These are phyloP conservation scores for Leptobrachium ailaonicum DNA, from an alignment of 2,113 vertebrate species.

Conservation along the genomic window DNA sequence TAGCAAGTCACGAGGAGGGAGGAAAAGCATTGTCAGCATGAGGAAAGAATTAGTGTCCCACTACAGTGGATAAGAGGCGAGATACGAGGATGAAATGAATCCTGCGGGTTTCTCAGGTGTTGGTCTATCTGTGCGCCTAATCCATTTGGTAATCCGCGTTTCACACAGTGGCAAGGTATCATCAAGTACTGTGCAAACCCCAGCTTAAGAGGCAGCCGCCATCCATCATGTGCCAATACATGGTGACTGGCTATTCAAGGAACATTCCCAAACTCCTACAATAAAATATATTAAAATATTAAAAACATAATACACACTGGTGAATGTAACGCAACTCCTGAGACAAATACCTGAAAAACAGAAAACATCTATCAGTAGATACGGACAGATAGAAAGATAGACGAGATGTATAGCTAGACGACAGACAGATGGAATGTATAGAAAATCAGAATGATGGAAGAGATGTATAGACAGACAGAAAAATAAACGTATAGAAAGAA, in stretches of 20 bases:
- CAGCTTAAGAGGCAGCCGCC: not conserved
- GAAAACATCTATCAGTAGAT: no score
- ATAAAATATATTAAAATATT: not conserved
- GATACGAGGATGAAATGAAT: constrained; percentile 28
- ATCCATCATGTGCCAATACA: constrained; percentile 11
- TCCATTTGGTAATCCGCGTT: constrained; percentile 41
- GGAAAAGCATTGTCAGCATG: constrained; percentile 32
- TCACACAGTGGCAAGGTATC: constrained; percentile 39
- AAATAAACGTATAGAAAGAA: no score
- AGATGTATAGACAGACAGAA: no score
- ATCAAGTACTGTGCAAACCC: constrained; percentile 23
- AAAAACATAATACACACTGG: no score
- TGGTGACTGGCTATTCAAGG: constrained; percentile 18
- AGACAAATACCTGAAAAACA: no score
- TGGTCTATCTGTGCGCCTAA: constrained; percentile 18
- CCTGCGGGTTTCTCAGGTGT: constrained; percentile 34
- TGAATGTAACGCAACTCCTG: no score
- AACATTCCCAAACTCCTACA: not conserved
- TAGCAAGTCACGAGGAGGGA: constrained; percentile 24
- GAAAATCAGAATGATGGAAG: no score
- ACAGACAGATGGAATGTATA: no score
- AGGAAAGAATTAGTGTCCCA: constrained; percentile 33
- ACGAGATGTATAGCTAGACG: no score
- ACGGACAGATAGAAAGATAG: no score
- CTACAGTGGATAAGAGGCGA: constrained; percentile 12